Evolutionary conservation across 1,140 invertebrate genomes (phyloP).

Genomic region (Bombus polaris): DNA sequence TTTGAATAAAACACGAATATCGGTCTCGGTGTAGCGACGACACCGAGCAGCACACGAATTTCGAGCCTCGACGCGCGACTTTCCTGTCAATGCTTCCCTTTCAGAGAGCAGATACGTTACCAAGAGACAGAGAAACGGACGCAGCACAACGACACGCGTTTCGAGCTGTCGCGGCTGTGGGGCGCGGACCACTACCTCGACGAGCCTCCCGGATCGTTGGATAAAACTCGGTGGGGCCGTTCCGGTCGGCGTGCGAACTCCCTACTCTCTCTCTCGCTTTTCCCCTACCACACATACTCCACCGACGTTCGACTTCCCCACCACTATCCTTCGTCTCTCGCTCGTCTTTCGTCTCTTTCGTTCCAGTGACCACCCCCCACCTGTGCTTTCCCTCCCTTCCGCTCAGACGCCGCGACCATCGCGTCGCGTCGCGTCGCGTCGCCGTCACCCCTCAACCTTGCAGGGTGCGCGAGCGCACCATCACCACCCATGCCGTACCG

Average conservation of each 20-base stretch:
- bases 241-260: conserved; percentile 80
- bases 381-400: conserved; percentile 24
- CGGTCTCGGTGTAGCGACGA: background rate
- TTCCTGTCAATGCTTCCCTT: conserved; percentile 13
- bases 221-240: conserved; percentile 79
- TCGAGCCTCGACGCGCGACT: conserved; percentile 9
- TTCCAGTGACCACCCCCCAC: conserved; percentile 24
- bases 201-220: conserved; percentile 82
- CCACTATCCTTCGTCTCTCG: conserved; percentile 16
- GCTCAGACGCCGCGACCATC: conserved; percentile 52
- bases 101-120: background rate
- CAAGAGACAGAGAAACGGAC: conserved; percentile 39
- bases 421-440: conserved; percentile 38
- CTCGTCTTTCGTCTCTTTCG: conserved; percentile 35
- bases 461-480: conserved; percentile 46
- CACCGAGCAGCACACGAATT: background rate
- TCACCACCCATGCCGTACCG: conserved; percentile 2
- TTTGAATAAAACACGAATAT: background rate
- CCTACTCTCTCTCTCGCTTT: conserved; percentile 67
- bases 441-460: conserved; percentile 44
- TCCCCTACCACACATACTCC: conserved; percentile 20
- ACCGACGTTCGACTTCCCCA: background rate
- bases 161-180: conserved; percentile 75
- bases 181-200: conserved; percentile 81
- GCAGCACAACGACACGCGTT: conserved; percentile 51